These are phyloP conservation scores for Drosophila novamexicana DNA, from an alignment of 1,140 invertebrate species.

Conservation along the genomic window DNA sequence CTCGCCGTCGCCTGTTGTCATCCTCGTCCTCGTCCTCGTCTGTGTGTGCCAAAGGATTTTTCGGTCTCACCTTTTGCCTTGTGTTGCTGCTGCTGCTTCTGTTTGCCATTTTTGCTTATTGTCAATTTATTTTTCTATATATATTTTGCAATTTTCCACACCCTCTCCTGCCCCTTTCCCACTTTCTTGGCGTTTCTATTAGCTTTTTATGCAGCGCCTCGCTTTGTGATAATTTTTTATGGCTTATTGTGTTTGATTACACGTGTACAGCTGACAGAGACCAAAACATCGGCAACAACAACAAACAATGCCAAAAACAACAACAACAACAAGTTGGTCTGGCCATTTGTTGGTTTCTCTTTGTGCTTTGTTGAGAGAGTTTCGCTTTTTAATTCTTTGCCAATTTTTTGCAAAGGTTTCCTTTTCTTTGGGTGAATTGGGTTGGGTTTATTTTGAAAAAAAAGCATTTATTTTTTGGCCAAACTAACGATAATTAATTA, in stretches of 20 bases:
- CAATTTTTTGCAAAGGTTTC: conserved; percentile 32
- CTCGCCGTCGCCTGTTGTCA: conserved; percentile 35
- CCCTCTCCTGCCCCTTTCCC: not conserved
- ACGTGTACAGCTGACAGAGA: conserved; percentile 57
- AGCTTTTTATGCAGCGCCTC: conserved; percentile 51
- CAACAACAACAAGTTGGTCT: conserved; percentile 37
- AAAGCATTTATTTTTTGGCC: not conserved
- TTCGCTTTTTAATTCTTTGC: conserved; percentile 11
- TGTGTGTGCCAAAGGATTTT: conserved; percentile 76
- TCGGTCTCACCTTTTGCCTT: conserved; percentile 63
- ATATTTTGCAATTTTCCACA: conserved; percentile 37
- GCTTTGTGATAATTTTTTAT: conserved; percentile 73
- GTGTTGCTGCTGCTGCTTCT: conserved; percentile 6
- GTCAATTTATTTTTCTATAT: conserved; percentile 38
- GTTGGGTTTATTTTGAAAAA: not conserved
- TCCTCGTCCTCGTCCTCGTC: conserved; percentile 41
- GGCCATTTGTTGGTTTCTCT: conserved; percentile 57
- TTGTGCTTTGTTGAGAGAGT: conserved; percentile 16
- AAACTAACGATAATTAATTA: conserved; percentile 26
- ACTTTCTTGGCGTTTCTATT: conserved; percentile 26
- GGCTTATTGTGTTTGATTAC: conserved; percentile 81
- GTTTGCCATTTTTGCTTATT: conserved; percentile 40
- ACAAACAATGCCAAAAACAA: conserved; percentile 25
- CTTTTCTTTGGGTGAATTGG: conserved; percentile 18
- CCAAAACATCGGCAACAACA: conserved; percentile 50